These are phyloP conservation scores for Procambarus virginalis DNA, from an alignment of 1,140 invertebrate species.

Conservation along the genomic window DNA sequence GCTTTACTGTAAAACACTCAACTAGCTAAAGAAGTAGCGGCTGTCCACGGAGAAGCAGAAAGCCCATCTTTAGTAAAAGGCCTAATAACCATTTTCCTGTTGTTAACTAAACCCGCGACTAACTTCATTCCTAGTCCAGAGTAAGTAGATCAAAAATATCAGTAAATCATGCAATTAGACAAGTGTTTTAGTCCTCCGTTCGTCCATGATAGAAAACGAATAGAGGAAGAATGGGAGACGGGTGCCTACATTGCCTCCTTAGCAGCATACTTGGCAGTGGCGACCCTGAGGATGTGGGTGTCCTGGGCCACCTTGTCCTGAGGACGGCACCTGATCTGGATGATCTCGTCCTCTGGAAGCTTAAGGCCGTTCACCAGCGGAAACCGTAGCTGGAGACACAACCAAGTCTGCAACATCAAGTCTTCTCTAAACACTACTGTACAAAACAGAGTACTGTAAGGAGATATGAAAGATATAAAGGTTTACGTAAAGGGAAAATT, in stretches of 20 bases:
- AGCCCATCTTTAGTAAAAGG: background rate
- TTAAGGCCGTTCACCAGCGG: slow-evolving; percentile 78
- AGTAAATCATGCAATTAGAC: slow-evolving; percentile 33
- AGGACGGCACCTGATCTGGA: slow-evolving; percentile 80
- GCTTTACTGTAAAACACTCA: too few relatives aligned
- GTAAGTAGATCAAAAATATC: background rate
- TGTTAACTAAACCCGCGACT: background rate
- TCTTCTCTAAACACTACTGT: background rate
- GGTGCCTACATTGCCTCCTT: slow-evolving; percentile 67
- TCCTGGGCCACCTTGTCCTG: slow-evolving; percentile 79
- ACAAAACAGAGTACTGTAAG: background rate
- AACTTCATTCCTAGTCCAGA: background rate
- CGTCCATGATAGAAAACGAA: slow-evolving; percentile 26
- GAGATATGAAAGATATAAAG: background rate
- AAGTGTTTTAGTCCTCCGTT: slow-evolving; percentile 13
- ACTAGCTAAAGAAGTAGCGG: background rate
- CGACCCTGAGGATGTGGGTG: slow-evolving; percentile 74
- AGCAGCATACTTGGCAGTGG: slow-evolving; percentile 63
- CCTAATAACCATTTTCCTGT: background rate
- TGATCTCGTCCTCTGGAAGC: slow-evolving; percentile 79
- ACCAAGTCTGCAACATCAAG: slow-evolving; percentile 69
- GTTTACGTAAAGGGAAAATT: too few relatives aligned
- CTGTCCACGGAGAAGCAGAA: background rate
- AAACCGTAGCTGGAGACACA: slow-evolving; percentile 79
- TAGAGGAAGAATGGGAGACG: slow-evolving; percentile 8